Evolutionary conservation across 2,888 invertebrate species (phyloP).

Genomic region (Rugalucina vietnamica): DNA sequence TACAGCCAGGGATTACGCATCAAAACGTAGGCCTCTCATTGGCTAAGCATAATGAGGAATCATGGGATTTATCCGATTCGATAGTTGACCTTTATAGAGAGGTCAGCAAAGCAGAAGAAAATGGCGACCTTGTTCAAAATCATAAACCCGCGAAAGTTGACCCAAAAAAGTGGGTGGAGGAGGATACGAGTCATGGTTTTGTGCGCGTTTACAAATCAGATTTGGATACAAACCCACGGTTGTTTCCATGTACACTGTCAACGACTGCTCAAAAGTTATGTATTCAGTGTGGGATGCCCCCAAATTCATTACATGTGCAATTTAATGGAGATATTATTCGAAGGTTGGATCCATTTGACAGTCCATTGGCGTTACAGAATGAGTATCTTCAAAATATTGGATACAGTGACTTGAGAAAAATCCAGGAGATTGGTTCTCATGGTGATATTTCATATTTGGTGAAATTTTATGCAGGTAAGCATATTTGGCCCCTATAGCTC

Average conservation of each 20-base stretch:
- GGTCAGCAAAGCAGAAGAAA: conserved; percentile 63
- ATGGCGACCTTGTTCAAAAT: conserved; percentile 38
- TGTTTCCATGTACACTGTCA: conserved; percentile 82
- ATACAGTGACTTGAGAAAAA: conserved; percentile 77
- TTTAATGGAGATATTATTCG: conserved; percentile 83
- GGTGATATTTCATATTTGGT: conserved; percentile 82
- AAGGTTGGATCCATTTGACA: conserved; percentile 82
- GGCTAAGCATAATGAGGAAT: conserved; percentile 74
- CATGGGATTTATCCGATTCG: conserved; percentile 83
- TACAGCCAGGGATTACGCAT: conserved; percentile 70
- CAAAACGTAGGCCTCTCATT: conserved; percentile 67
- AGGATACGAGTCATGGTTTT: conserved; percentile 81
- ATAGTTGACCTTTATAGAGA: conserved; percentile 80
- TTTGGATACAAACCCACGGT: conserved; percentile 71
- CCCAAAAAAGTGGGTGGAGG: conserved; percentile 76
- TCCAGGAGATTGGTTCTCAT: conserved; percentile 82
- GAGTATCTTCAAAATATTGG: conserved; percentile 83
- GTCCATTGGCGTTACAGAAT: conserved; percentile 84
- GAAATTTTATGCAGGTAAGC: conserved; percentile 83
- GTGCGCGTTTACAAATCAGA: conserved; percentile 82
- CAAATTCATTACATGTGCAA: conserved; percentile 83
- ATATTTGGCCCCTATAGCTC: no score
- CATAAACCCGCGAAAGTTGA: conserved; percentile 52
- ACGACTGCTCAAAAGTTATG: conserved; percentile 83
- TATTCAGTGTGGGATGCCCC: conserved; percentile 79